These are phyloP conservation scores for Emydoidea blandingii DNA, from an alignment of 2,797 vertebrate species.

Conservation along the genomic window DNA sequence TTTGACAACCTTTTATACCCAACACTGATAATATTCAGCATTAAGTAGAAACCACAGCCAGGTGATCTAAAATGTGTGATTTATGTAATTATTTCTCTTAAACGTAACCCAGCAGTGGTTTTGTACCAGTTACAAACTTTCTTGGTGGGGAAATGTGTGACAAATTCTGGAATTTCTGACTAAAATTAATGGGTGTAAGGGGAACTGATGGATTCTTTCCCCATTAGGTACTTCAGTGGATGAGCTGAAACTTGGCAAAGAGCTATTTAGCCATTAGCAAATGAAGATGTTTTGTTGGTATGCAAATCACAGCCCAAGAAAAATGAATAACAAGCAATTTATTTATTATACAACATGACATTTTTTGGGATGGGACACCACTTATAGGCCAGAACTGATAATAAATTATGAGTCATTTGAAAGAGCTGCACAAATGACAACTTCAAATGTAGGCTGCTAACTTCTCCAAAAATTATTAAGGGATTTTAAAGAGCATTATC, in stretches of 20 bases:
- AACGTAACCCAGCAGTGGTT: background rate
- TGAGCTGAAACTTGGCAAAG: background rate
- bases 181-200: background rate
- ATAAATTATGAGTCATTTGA: background rate
- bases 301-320: background rate
- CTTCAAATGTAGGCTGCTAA: background rate
- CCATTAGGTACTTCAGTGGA: background rate
- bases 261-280: background rate
- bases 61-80: background rate
- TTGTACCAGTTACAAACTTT: background rate
- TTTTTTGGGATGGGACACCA: background rate
- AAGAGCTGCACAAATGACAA: background rate
- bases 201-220: background rate
- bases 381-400: background rate
- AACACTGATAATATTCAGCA: background rate
- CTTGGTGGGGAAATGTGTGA: background rate
- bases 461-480: background rate
- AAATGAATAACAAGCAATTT: background rate
- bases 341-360: background rate
- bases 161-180: background rate
- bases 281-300: background rate
- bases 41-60: background rate
- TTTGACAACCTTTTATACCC: background rate
- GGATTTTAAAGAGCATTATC: background rate
- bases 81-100: background rate